phyloP scores from a whole-genome alignment of 2,888 invertebrate genomes.

The Coenonympha arcania region DNA sequence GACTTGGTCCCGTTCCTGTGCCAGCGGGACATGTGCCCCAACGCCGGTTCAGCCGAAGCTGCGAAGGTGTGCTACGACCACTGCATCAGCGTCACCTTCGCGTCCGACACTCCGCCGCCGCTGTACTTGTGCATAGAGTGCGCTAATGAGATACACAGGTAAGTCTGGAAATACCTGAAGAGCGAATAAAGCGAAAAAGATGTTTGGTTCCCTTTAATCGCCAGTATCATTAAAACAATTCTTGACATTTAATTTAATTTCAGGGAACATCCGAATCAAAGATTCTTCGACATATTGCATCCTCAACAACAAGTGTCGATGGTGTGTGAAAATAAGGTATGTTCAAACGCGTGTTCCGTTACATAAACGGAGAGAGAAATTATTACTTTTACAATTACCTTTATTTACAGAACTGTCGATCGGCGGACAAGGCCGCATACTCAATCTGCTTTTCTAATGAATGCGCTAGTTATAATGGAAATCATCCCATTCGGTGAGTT shows the following conservation, averaged over 20 bases:
- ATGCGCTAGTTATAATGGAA: conserved; percentile 96
- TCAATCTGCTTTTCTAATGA: conserved; percentile 98
- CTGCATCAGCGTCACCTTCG: conserved; percentile 89
- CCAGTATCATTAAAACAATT: too few species aligned
- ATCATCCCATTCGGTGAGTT: conserved; percentile 95
- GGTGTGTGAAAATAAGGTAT: conserved; percentile 95
- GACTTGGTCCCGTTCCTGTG: conserved; percentile 87
- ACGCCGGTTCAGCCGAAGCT: conserved; percentile 87
- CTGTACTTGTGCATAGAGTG: conserved; percentile 97
- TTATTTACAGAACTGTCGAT: conserved; percentile 86
- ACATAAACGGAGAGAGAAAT: not conserved
- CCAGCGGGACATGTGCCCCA: conserved; percentile 93
- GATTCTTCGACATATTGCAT: conserved; percentile 89
- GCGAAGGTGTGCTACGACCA: conserved; percentile 96
- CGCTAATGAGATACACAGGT: conserved; percentile 88
- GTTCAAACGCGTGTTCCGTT: too few species aligned
- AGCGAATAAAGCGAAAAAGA: not conserved
- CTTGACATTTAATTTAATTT: too few species aligned
- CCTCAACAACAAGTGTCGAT: conserved; percentile 96
- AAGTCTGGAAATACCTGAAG: too few species aligned
- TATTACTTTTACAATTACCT: not conserved
- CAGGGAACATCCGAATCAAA: conserved; percentile 87
- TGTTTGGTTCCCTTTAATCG: too few species aligned
- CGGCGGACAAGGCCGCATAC: conserved; percentile 91
- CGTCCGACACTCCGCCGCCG: conserved; percentile 92